A percentile compares a stretch with the other conserved stretches of the same genome.
Evolutionary conservation across 2,113 vertebrate species (phyloP).

Genomic region (Rynchops niger): DNA sequence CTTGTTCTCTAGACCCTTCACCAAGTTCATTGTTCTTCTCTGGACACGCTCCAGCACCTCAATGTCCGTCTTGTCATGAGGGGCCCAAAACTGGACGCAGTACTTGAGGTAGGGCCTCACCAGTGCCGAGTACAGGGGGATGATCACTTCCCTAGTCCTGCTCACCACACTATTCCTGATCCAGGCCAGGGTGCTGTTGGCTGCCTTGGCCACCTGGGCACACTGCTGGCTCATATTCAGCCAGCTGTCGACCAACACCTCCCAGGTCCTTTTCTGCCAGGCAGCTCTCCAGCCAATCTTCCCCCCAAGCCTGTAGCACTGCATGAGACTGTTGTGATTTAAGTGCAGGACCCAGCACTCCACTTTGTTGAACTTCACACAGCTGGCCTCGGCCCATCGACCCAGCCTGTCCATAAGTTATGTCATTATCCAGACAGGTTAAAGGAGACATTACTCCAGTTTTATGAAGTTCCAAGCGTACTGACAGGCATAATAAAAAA

Average conservation of each 20-base stretch:
- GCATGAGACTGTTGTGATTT: background rate
- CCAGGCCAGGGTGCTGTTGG: accelerated
- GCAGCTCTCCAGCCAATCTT: background rate
- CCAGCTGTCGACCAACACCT: accelerated
- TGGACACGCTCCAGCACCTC: accelerated
- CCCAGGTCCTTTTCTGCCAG: accelerated
- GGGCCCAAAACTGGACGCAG: background rate
- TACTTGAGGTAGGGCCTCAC: background rate
- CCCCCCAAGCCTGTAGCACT: background rate
- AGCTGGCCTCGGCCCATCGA: accelerated
- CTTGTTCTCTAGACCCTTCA: background rate
- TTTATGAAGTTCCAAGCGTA: background rate
- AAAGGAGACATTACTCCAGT: background rate
- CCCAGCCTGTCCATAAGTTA: background rate
- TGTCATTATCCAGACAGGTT: background rate
- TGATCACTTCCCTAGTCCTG: accelerated
- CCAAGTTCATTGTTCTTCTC: background rate
- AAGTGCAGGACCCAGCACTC: background rate
- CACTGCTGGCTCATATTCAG: background rate
- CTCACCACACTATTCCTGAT: background rate
- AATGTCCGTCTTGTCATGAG: accelerated
- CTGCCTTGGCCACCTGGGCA: background rate
- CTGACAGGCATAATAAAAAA: background rate
- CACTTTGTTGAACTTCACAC: background rate
- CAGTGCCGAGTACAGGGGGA: accelerated